Percentiles rank a stretch among this genome's conserved stretches.
These are phyloP conservation scores for Triplophysa siluroides DNA, from an alignment of 2,113 vertebrate species.

Conservation along the genomic window DNA sequence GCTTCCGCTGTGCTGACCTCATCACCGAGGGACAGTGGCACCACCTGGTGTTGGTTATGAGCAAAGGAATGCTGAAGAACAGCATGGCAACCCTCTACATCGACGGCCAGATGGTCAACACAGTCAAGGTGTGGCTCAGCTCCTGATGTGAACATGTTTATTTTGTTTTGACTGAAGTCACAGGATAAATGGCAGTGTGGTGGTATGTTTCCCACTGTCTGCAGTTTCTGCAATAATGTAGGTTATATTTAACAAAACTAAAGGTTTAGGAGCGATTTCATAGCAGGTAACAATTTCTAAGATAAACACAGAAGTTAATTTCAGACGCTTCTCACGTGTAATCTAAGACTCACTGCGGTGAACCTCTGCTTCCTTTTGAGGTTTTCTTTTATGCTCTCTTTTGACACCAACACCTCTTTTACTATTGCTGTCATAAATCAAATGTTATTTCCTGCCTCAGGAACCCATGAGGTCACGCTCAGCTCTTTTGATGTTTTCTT, in stretches of 20 bases:
- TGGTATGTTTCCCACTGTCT: no score
- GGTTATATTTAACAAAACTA: background rate
- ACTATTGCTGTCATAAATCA: no score
- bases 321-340: no score
- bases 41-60: constrained; percentile 96
- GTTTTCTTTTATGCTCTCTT: no score
- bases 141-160: background rate
- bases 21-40: constrained; percentile 97
- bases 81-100: constrained; percentile 93
- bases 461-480: background rate
- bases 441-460: no score
- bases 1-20: constrained; percentile 93
- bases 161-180: background rate
- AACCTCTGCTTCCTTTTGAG: no score
- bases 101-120: constrained; percentile 91
- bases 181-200: background rate
- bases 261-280: background rate
- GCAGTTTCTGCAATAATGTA: background rate
- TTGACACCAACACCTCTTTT: no score
- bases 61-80: constrained; percentile 98
- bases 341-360: no score
- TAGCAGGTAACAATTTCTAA: background rate
- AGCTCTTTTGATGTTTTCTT: background rate
- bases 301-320: no score
- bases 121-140: constrained; percentile 84